Conservation (phyloP, 2,113 vertebrate species). For the Cygnus atratus region DNA sequence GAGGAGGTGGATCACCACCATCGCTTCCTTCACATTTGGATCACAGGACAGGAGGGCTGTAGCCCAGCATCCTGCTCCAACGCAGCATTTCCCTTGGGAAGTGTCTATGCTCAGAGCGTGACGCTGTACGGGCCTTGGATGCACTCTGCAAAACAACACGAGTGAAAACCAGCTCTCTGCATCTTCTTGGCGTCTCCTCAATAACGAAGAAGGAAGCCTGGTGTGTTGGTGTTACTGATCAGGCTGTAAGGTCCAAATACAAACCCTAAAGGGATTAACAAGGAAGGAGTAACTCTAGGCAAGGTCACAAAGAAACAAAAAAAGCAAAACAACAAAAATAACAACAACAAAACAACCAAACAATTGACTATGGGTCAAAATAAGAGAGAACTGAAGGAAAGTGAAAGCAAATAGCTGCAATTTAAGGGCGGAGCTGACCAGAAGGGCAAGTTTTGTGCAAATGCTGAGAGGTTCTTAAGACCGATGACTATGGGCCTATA, state of each 20-base stretch:
- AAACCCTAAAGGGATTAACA: neutral
- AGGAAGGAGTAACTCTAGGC: neutral
- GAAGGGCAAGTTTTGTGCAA: neutral
- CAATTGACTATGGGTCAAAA: neutral
- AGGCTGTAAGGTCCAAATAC: neutral
- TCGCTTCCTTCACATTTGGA: neutral
- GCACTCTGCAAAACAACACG: neutral
- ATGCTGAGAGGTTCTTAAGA: neutral
- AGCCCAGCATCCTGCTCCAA: neutral
- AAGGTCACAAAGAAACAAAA: neutral
- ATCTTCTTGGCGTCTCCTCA: neutral
- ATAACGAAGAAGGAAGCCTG: neutral
- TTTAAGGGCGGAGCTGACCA: neutral
- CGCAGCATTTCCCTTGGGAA: neutral
- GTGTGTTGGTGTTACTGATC: neutral
- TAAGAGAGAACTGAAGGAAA: neutral
- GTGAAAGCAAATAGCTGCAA: neutral
- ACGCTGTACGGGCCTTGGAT: neutral
- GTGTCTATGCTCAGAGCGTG: neutral
- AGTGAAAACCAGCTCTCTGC: neutral
- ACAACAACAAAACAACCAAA: too few relatives aligned
- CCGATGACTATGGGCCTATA: neutral
- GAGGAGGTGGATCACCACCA: neutral
- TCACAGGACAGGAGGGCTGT: neutral
- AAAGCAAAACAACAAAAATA: neutral